A percentile compares a stretch with the other conserved stretches of the same genome.
Evolutionary conservation across 2,113 vertebrate species (phyloP).

Genomic region (Barbus barbus): DNA sequence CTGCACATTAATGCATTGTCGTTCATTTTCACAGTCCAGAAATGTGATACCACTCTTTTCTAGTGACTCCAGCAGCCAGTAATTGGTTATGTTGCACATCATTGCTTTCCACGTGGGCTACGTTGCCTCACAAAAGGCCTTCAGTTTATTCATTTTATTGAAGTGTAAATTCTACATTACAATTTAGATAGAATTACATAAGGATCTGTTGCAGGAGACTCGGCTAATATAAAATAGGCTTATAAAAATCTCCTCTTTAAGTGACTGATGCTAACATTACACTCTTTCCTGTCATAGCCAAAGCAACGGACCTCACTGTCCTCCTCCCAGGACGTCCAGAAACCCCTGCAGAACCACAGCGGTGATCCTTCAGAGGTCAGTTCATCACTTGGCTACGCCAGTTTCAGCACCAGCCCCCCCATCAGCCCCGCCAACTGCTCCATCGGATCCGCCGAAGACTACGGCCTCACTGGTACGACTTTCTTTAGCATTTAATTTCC

Average conservation of each 20-base stretch:
- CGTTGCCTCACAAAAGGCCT: neutral
- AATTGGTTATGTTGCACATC: neutral
- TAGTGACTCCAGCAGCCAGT: neutral
- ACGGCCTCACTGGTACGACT: constrained; percentile 74
- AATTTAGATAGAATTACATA: neutral
- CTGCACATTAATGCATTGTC: constrained; percentile 3
- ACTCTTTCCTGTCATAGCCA: constrained; percentile 76
- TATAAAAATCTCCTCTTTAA: neutral
- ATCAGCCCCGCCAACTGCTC: constrained; percentile 85
- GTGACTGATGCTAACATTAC: neutral
- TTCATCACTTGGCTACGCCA: constrained; percentile 87
- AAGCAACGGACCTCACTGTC: constrained; percentile 95
- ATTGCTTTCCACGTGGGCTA: neutral
- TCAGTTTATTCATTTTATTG: neutral
- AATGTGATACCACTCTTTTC: neutral
- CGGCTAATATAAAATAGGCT: too few species aligned
- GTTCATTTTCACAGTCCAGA: neutral
- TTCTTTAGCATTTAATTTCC: too few species aligned
- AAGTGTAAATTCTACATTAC: neutral
- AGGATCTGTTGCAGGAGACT: neutral
- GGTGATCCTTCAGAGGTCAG: constrained; percentile 92
- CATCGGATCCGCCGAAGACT: constrained; percentile 77
- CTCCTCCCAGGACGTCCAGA: constrained; percentile 91
- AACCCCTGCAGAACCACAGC: constrained; percentile 82
- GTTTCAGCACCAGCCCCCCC: constrained; percentile 85